Conservation (phyloP, 2,888 invertebrate genomes). For the Trimorus sp. region DNA sequence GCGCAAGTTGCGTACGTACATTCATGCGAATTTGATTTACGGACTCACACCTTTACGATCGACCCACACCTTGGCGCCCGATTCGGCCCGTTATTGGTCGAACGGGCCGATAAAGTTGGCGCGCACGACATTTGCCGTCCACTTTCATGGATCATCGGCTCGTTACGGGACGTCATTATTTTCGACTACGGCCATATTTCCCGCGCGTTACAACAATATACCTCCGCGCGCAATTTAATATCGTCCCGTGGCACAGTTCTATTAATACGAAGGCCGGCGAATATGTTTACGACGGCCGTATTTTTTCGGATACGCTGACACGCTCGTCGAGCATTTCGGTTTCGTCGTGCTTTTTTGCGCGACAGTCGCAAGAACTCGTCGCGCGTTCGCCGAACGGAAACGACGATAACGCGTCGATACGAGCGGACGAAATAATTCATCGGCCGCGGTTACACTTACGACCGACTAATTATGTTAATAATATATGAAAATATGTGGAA, state of each 20-base stretch:
- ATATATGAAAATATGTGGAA: conserved; percentile 39
- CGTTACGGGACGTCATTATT: conserved; percentile 59
- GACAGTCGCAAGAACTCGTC: conserved; percentile 2
- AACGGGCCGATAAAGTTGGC: conserved; percentile 59
- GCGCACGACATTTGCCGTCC: conserved; percentile 57
- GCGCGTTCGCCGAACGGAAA: not conserved
- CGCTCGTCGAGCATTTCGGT: conserved; percentile 23
- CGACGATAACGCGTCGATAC: conserved; percentile 7
- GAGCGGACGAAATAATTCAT: conserved; percentile 12
- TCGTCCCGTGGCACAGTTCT: conserved; percentile 58
- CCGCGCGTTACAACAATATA: conserved; percentile 51
- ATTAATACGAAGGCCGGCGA: conserved; percentile 52
- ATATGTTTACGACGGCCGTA: conserved; percentile 46
- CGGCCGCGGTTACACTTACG: not conserved
- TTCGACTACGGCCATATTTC: conserved; percentile 54
- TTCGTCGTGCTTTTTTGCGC: conserved; percentile 6
- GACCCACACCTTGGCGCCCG: conserved; percentile 66
- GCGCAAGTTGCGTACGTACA: conserved; percentile 58
- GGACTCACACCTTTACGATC: conserved; percentile 73
- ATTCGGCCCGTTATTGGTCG: conserved; percentile 59
- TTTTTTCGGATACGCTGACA: conserved; percentile 47
- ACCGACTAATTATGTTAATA: conserved; percentile 41
- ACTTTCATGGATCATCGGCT: conserved; percentile 67
- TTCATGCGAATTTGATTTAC: conserved; percentile 73
- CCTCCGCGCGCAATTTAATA: conserved; percentile 56